Percentiles rank a stretch among this genome's conserved stretches.
Evolutionary conservation across 2,113 vertebrate genomes (phyloP).

Genomic region (Passerina amoena): DNA sequence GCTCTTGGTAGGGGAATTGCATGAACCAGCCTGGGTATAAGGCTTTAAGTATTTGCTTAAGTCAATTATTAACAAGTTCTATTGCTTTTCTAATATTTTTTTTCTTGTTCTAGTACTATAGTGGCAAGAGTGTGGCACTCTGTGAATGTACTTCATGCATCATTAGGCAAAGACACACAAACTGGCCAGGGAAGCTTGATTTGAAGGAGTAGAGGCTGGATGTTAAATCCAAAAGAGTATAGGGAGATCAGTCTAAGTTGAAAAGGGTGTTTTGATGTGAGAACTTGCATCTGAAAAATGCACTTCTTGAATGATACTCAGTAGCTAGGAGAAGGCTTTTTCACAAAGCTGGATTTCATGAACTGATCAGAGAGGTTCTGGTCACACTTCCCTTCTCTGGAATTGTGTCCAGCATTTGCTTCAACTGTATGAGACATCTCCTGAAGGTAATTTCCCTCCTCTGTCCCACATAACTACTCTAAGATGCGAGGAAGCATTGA

Average conservation of each 20-base stretch:
- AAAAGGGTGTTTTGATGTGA: not conserved
- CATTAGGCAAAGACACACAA: slow-evolving; percentile 43
- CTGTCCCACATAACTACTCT: not conserved
- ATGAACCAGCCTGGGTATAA: slow-evolving; percentile 39
- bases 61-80: slow-evolving; percentile 78
- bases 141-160: slow-evolving; percentile 72
- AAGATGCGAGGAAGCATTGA: not conserved
- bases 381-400: not conserved
- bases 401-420: not conserved
- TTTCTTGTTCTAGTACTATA: slow-evolving; percentile 56
- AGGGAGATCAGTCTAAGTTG: not conserved
- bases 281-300: not conserved
- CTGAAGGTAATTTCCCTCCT: not conserved
- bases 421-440: not conserved
- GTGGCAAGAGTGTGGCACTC: slow-evolving; percentile 38
- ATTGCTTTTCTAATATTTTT: slow-evolving; percentile 7
- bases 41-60: slow-evolving; percentile 64
- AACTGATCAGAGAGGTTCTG: not conserved
- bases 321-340: not conserved
- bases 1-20: slow-evolving; percentile 23
- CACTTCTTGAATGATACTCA: not conserved
- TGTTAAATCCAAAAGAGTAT: not conserved
- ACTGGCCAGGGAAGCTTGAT: not conserved
- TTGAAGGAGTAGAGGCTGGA: not conserved
- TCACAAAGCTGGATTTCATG: not conserved